phyloP scores from a whole-genome alignment of 2,797 vertebrate species.

The Apodemus agrarius region DNA sequence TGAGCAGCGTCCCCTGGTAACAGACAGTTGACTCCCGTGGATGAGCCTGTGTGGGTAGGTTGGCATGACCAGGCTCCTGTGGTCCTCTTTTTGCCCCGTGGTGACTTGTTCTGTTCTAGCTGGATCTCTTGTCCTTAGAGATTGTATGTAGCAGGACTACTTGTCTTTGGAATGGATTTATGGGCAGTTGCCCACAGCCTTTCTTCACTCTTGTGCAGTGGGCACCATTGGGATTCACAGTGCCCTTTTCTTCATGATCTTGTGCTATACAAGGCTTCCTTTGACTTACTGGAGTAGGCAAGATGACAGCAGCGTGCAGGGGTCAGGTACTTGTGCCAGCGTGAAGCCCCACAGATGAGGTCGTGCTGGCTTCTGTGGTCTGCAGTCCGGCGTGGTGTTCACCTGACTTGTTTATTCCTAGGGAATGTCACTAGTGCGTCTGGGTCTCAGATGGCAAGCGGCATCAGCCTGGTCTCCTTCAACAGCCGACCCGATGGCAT shows the following conservation, averaged over 20 bases:
- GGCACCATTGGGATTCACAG: fast-evolving
- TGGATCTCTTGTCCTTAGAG: background rate
- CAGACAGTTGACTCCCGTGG: fast-evolving
- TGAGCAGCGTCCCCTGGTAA: background rate
- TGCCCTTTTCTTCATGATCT: fast-evolving
- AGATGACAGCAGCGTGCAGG: background rate
- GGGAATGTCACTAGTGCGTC: constrained; percentile 95
- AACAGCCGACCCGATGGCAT: constrained; percentile 94
- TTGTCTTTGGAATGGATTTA: fast-evolving
- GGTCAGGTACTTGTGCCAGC: background rate
- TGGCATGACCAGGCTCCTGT: fast-evolving
- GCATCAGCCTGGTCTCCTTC: constrained; percentile 95
- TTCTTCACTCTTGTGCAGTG: fast-evolving
- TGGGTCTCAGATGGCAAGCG: constrained; percentile 95
- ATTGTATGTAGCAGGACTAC: fast-evolving
- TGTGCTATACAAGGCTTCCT: fast-evolving
- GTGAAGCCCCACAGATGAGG: background rate
- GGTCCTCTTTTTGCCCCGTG: fast-evolving
- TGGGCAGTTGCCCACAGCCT: fast-evolving
- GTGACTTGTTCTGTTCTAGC: fast-evolving
- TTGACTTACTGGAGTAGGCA: background rate
- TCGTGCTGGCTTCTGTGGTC: constrained; percentile 52
- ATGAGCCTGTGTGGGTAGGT: fast-evolving
- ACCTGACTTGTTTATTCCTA: constrained; percentile 87
- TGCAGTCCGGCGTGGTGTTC: constrained; percentile 78